A percentile compares a stretch with the other conserved stretches of the same genome.
Evolutionary conservation across 2,888 invertebrate genomes (phyloP).

Genomic region (Sarcophaga rosellei): DNA sequence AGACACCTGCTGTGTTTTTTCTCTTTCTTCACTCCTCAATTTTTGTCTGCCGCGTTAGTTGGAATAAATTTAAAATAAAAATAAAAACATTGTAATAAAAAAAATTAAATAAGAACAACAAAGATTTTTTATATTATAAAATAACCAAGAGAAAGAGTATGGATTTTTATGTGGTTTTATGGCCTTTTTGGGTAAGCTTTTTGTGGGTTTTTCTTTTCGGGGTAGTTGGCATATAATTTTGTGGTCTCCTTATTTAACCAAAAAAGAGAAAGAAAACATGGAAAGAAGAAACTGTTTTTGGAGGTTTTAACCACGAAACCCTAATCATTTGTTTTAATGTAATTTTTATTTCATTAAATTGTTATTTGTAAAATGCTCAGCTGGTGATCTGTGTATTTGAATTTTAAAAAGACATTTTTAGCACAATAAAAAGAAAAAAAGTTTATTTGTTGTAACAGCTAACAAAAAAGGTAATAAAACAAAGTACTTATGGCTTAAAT

Average conservation of each 20-base stretch:
- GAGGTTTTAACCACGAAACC: slow-evolving; percentile 29
- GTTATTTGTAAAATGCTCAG: slow-evolving; percentile 58
- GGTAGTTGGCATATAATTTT: slow-evolving; percentile 60
- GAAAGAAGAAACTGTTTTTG: slow-evolving; percentile 15
- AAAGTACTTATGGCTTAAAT: not conserved
- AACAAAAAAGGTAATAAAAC: not conserved
- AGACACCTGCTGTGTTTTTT: slow-evolving; percentile 65
- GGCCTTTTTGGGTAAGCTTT: slow-evolving; percentile 9
- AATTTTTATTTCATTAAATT: slow-evolving; percentile 58
- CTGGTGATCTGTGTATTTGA: slow-evolving; percentile 49
- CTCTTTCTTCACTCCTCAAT: not conserved
- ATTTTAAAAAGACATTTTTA: not conserved
- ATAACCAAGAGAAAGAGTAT: slow-evolving; percentile 10
- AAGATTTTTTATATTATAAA: slow-evolving; percentile 50
- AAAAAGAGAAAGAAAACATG: accelerated
- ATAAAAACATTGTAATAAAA: slow-evolving; percentile 8
- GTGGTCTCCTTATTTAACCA: slow-evolving; percentile 52
- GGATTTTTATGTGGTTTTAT: slow-evolving; percentile 26
- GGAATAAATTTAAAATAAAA: not conserved
- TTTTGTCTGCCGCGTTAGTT: slow-evolving; percentile 4
- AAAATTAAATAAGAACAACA: slow-evolving; percentile 26
- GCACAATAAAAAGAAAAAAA: not conserved
- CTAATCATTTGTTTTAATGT: slow-evolving; percentile 64
- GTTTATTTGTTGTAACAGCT: not conserved
- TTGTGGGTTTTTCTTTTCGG: slow-evolving; percentile 22